Evolutionary conservation across 2,797 vertebrate species (phyloP).

Genomic region (Cryptoblepharus egeriae): DNA sequence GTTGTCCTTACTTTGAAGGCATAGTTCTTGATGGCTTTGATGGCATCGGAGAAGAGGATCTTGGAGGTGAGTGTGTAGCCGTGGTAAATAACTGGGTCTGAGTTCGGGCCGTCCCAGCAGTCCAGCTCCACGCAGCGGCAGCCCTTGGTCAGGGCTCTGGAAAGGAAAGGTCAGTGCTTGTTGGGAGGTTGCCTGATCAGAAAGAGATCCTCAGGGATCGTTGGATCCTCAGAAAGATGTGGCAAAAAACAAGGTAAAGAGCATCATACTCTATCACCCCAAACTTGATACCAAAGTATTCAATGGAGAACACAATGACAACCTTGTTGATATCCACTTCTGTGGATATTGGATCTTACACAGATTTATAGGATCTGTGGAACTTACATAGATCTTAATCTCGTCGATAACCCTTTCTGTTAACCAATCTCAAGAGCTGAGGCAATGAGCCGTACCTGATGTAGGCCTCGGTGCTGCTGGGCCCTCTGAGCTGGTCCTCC

Average conservation of each 20-base stretch:
- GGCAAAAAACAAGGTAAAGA: background rate
- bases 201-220: background rate
- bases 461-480: conserved; percentile 97
- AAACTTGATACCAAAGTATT: too few species aligned
- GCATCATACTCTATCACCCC: too few species aligned
- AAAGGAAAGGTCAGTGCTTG: conserved; percentile 36
- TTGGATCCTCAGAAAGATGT: fast-evolving
- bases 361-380: too few species aligned
- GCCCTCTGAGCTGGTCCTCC: conserved; percentile 93
- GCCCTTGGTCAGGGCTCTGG: conserved; percentile 91
- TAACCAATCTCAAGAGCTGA: too few species aligned
- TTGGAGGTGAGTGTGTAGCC: conserved; percentile 97
- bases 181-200: conserved; percentile 34
- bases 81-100: conserved; percentile 93
- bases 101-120: conserved; percentile 92
- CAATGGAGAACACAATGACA: too few species aligned
- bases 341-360: too few species aligned
- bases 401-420: too few species aligned
- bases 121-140: conserved; percentile 97
- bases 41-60: conserved; percentile 92
- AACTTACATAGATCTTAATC: too few species aligned
- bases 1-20: conserved; percentile 88
- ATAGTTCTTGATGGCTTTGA: conserved; percentile 90
- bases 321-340: too few species aligned
- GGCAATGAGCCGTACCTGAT: conserved; percentile 81